Evolutionary conservation across 2,113 vertebrate genomes (phyloP), one percentile per base, ranked within the genome.

Genomic region (Antechinus stuartii): DNA sequence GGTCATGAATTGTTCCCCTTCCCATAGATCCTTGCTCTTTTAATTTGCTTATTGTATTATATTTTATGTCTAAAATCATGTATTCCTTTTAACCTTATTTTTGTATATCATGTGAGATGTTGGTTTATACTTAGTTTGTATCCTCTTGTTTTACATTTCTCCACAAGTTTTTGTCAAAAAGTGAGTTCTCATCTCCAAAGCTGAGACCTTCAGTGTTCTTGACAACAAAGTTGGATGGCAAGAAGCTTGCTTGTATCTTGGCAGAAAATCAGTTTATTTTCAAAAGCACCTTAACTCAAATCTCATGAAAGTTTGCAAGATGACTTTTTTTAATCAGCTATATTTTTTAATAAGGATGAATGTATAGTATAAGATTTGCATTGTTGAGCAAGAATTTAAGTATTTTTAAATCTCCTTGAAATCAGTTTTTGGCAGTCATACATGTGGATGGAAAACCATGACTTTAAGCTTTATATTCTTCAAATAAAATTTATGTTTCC

Each of bases 401-500:
- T 98, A 94, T 91, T 95, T 96, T 96, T 93, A 12, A 98, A 35
- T 98, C 94, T 98, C 97, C 97, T 98, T 98, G 96, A 98, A 98
- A 98, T 98, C 98, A 97, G 26, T 98, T 98, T 98, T 10, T 42
- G 92, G 92, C 98, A 96, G 98, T 98, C 96, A 96, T 23, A 57
- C 92, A 97, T 94, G 90, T 96, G 97, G 97, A 97, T 76, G 96
- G 97, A 97, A 98, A 98, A 97, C 96, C 96, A 91, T 89, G 47
- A 96, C 96, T 97, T 96, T 10, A 96, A 98, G 97, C 98, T 98
- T 98, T 98, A 98, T 93, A 53, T 98, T 95, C 92, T 94, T 97
- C 92, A 96, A 98, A 97, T 98, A 98, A 98, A 98, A 98, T 98
- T 97, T 98, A 98, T 50, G 0, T 98, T 97, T 96, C 97, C 97